Base-by-base conservation (phyloP, 2,797 vertebrate genomes). In the Melanogrammus aeglefinus region DNA sequence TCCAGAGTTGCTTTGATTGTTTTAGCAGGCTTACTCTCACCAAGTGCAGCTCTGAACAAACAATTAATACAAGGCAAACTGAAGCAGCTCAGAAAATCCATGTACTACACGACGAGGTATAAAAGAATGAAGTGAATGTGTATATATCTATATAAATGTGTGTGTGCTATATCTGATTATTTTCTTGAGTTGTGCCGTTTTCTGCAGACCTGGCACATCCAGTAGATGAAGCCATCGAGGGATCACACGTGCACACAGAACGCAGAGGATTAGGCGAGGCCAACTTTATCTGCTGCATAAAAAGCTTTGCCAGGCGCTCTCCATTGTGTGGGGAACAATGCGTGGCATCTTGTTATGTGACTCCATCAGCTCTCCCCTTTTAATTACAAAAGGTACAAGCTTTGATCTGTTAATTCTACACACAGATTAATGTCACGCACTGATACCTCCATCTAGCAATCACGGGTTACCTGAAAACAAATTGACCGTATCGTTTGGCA, bases 311-410 rank as follows among this genome's bases (percentile, higher is more conserved):
- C 77, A 35, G 84, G 86, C 81, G 71, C 71, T 75, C 84, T 83
- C 63, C 86, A 88, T 84, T 89, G 88, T 85, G 81, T 79, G 79
- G 87, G 79, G 84, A 88, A 91, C 88, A 91, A 89, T 90, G 85
- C 80, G 6, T 74, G 72, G 78, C 80, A 85, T 86, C 84, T 87
- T 80, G 77, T 86, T 88, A 90, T 88, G 63, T 87, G 80, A 87
- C 87, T 88, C 79, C 79, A 63, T 79, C 84, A 85, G 81, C 80
- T 87, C 86, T 77, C 80, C 83, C 57, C 81, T 84, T 88, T 89
- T 87, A 87, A 90, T 90, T 90, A 90, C 80, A 80, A 79, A 70
- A 75, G 36, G 75, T 82, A 88, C 74, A 57, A 83, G 88, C 85
- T 82, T 8, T 18, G 84, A 85, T 39, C 63, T 85, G 83, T 78